Conservation (phyloP, 1,140 invertebrate species). For the Drosophila micromelanica region DNA sequence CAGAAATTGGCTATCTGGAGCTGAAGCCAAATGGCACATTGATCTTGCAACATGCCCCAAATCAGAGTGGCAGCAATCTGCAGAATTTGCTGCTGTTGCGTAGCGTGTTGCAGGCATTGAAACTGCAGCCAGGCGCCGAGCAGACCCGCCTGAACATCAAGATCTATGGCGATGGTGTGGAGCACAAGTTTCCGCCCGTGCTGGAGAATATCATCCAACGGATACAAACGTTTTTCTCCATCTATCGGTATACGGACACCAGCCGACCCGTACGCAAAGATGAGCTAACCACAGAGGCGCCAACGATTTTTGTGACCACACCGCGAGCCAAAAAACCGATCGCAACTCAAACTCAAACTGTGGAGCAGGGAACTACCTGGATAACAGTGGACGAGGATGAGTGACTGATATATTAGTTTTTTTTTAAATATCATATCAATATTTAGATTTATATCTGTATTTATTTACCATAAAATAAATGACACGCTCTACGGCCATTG, state of each 20-base stretch:
- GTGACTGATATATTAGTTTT: slow-evolving; percentile 17
- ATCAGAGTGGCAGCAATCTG: slow-evolving; percentile 41
- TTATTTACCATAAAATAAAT: slow-evolving; percentile 32
- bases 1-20: slow-evolving; percentile 67
- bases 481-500: slow-evolving; percentile 1
- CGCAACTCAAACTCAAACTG: not conserved
- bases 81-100: slow-evolving; percentile 59
- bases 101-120: slow-evolving; percentile 59
- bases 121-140: slow-evolving; percentile 14
- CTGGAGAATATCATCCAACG: slow-evolving; percentile 87
- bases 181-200: slow-evolving; percentile 87
- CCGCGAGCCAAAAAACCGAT: not conserved
- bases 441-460: slow-evolving; percentile 13
- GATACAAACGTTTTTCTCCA: slow-evolving; percentile 87
- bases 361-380: slow-evolving; percentile 33
- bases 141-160: slow-evolving; percentile 50
- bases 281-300: slow-evolving; percentile 31
- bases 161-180: slow-evolving; percentile 78
- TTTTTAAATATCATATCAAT: slow-evolving; percentile 28
- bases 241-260: slow-evolving; percentile 85
- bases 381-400: slow-evolving; percentile 53
- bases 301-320: slow-evolving; percentile 7
- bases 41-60: slow-evolving; percentile 40
- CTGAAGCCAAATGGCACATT: slow-evolving; percentile 71
- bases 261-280: slow-evolving; percentile 75